Evolutionary conservation across 2,113 vertebrate species (phyloP).

Genomic region (Stigmatopora argus): DNA sequence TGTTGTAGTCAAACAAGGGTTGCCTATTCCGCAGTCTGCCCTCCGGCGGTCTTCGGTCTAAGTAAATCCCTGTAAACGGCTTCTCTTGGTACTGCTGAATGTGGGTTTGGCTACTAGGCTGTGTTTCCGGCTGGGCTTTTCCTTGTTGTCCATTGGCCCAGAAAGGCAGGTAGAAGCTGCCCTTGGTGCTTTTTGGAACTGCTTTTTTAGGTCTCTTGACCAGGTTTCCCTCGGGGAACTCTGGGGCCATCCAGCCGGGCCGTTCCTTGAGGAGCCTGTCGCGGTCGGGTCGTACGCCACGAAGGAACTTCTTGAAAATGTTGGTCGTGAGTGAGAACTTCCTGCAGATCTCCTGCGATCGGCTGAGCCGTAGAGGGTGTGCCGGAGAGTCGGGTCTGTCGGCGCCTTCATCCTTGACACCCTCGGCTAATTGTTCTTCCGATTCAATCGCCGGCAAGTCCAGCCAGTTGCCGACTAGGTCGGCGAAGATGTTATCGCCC

Average conservation of each 20-base stretch:
- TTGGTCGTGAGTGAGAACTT: conserved; percentile 89
- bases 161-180: conserved; percentile 79
- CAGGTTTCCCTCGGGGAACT: conserved; percentile 67
- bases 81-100: conserved; percentile 50
- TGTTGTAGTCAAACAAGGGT: conserved; percentile 87
- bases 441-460: conserved; percentile 90
- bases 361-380: conserved; percentile 62
- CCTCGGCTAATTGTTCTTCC: conserved; percentile 49
- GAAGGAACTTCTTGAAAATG: conserved; percentile 92
- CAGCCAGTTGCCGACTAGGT: conserved; percentile 95
- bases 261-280: conserved; percentile 91
- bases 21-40: conserved; percentile 60
- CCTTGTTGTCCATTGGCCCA: conserved; percentile 68
- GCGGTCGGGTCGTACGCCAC: conserved; percentile 84
- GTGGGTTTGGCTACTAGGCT: conserved; percentile 42
- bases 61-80: conserved; percentile 60
- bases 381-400: conserved; percentile 64
- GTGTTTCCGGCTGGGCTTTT: conserved; percentile 63
- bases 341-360: conserved; percentile 82
- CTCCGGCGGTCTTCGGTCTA: conserved; percentile 56
- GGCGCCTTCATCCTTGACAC: conserved; percentile 40
- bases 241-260: conserved; percentile 79
- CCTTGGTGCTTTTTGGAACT: conserved; percentile 70
- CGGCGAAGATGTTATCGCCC: conserved; percentile 92
- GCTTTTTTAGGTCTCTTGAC: conserved; percentile 82